These are phyloP conservation scores for Nemopilema nomurai DNA, from an alignment of 30 jellyfish, hydroid and myxozoan genomes.

Conservation along the genomic window DNA sequence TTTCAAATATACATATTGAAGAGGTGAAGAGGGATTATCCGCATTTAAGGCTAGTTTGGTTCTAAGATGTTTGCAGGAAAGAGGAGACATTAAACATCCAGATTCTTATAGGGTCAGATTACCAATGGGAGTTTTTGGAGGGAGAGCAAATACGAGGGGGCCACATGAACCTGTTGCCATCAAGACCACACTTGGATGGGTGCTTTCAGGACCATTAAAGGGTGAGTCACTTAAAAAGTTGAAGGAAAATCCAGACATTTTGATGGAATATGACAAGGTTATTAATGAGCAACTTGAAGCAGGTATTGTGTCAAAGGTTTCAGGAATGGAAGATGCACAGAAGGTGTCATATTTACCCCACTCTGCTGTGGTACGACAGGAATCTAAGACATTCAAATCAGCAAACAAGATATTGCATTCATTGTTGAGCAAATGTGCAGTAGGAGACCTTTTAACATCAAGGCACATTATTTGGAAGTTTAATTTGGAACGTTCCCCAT, in stretches of 20 bases:
- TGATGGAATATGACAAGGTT: slow-evolving; percentile 16
- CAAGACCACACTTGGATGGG: slow-evolving; percentile 36
- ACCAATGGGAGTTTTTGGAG: slow-evolving; percentile 26
- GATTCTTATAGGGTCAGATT: slow-evolving; percentile 36
- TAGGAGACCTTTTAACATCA: background rate
- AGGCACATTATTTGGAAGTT: slow-evolving; percentile 14
- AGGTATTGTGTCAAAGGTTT: slow-evolving; percentile 33
- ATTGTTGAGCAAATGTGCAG: no score
- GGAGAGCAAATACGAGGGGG: slow-evolving; percentile 20
- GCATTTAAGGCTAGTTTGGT: slow-evolving; percentile 34
- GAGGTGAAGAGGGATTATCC: slow-evolving; percentile 49
- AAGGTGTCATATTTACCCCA: slow-evolving; percentile 37
- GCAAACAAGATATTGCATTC: no score
- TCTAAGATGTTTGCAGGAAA: slow-evolving; percentile 37
- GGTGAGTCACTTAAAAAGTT: slow-evolving; percentile 5
- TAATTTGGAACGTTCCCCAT: slow-evolving; percentile 40
- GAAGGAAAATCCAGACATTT: slow-evolving; percentile 15
- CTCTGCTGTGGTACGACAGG: slow-evolving; percentile 24
- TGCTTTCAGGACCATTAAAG: slow-evolving; percentile 5
- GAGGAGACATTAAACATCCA: slow-evolving; percentile 17
- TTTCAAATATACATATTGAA: slow-evolving; percentile 37
- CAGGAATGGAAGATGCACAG: slow-evolving; percentile 46
- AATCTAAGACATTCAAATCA: slow-evolving; percentile 39
- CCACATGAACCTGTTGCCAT: slow-evolving; percentile 27
- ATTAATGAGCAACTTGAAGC: slow-evolving; percentile 29